Evolutionary conservation across 53 echinoderm and acorn worm species (phyloP).

Genomic region (Zoroaster sp.): DNA sequence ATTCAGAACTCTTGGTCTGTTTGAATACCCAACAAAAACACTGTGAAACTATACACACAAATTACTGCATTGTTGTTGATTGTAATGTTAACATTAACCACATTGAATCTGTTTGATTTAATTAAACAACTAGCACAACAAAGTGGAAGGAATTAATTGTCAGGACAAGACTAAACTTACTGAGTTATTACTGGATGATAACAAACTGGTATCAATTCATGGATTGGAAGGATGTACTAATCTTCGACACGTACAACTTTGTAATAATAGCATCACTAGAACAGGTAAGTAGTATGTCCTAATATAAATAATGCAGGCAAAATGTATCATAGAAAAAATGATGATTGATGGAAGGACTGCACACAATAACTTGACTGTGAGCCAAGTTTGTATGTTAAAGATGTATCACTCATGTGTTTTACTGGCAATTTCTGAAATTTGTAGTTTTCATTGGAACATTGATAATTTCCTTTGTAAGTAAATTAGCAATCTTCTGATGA

Average conservation of each 20-base stretch:
- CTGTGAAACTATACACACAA: too few relatives aligned
- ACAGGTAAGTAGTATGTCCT: constrained; percentile 57
- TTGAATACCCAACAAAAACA: too few relatives aligned
- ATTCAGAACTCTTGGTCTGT: too few relatives aligned
- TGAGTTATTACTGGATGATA: constrained; percentile 54
- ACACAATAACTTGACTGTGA: neutral
- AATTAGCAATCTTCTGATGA: too few relatives aligned
- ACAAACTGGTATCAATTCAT: constrained; percentile 68
- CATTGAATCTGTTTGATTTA: neutral
- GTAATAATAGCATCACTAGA: constrained; percentile 76
- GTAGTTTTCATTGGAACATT: too few relatives aligned
- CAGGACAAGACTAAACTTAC: constrained; percentile 59
- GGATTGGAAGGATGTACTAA: constrained; percentile 86
- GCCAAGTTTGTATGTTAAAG: neutral
- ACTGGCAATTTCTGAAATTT: too few relatives aligned
- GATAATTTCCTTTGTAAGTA: too few relatives aligned
- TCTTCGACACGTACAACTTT: constrained; percentile 62
- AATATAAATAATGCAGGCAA: too few relatives aligned
- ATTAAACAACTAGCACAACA: constrained; percentile 90
- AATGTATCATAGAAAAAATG: too few relatives aligned
- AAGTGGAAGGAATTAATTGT: constrained; percentile 71
- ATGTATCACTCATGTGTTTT: too few relatives aligned
- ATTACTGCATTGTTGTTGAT: too few relatives aligned
- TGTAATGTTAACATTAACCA: too few relatives aligned
- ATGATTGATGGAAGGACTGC: neutral